Evolutionary conservation across 2,888 invertebrate species (phyloP), one percentile per base, ranked within the genome.

Genomic region (Eugnorisma glareosa): DNA sequence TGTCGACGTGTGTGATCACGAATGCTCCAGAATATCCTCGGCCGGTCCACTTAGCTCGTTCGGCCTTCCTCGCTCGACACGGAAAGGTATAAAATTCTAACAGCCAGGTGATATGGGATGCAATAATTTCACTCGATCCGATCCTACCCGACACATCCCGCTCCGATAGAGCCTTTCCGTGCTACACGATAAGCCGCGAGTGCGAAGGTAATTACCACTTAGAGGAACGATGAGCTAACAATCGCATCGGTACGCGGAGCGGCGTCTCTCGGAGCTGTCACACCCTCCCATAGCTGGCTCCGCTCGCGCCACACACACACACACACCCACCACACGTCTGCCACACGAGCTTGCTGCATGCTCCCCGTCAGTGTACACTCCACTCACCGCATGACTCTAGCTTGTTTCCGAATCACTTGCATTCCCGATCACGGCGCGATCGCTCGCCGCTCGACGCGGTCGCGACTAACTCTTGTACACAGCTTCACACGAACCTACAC

Each of bases 101-200:
- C 93, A 94, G 96, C 95, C 96, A 96, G 96, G 96, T 96, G 96
- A 96, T 96, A 96, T 96, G 96, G 96, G 96, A 96, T 96, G 96
- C 96, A 95, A 94, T 91, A 93, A 94, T 90, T 93, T 94, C 94
- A 95, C 94, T 95, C 92, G 92, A 92, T 92, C 95, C 94, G 89
- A 86, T 94, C 95, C 95, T 91, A 91, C 91, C 95, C 94, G 90
- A 93, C 92, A 94, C 92, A 88, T 94, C 94, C 94, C 88, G 91
- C 92, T 92, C 93, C 93, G 93, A 91, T 86, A 90, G 93, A 92
- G 92, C 91, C 94, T 90, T 92, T 93, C 93, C 93, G 94, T 94
- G 92, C 92, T 90, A 88, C 83, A 87, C 85, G 87, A 79, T 84
- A 81, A 85, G 74, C 80, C 79, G 75, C 84, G 79, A 84, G 77